A percentile compares a stretch with the other conserved stretches of the same genome.
phyloP scores from a whole-genome alignment of 2,888 invertebrate species.

The Notodonta dromedarius region DNA sequence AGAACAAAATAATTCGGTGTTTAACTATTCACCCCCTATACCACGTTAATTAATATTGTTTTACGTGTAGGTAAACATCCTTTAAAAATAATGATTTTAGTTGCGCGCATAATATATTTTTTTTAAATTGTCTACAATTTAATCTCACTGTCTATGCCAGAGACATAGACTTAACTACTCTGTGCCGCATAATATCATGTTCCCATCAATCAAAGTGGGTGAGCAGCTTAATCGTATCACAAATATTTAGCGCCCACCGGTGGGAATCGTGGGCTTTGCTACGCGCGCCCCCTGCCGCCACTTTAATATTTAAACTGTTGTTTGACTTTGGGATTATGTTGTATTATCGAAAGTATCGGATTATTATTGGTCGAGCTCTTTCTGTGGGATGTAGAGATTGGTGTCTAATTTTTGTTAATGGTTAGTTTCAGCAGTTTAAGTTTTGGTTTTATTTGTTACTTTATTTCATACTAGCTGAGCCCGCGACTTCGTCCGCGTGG shows the following conservation, averaged over 20 bases:
- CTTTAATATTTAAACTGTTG: slow-evolving; percentile 13
- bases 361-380: slow-evolving; percentile 7
- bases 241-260: slow-evolving; percentile 74
- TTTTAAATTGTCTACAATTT: background rate
- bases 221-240: slow-evolving; percentile 70
- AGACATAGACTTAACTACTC: slow-evolving; percentile 41
- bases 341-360: slow-evolving; percentile 17
- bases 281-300: slow-evolving; percentile 27
- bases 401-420: no score
- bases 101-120: background rate
- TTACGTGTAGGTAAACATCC: no score
- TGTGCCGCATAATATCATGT: slow-evolving; percentile 51
- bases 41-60: no score
- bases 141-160: slow-evolving; percentile 6
- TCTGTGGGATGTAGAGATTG: no score
- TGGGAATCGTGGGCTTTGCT: slow-evolving; percentile 40
- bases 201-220: slow-evolving; percentile 72
- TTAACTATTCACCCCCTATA: no score
- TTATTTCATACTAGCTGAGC: no score
- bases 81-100: background rate
- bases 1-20: no score
- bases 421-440: no score
- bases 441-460: no score
- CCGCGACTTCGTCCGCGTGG: no score
- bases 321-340: slow-evolving; percentile 19